Conservation (phyloP, 2,113 vertebrate genomes). For the Neodontobutis hainanensis region DNA sequence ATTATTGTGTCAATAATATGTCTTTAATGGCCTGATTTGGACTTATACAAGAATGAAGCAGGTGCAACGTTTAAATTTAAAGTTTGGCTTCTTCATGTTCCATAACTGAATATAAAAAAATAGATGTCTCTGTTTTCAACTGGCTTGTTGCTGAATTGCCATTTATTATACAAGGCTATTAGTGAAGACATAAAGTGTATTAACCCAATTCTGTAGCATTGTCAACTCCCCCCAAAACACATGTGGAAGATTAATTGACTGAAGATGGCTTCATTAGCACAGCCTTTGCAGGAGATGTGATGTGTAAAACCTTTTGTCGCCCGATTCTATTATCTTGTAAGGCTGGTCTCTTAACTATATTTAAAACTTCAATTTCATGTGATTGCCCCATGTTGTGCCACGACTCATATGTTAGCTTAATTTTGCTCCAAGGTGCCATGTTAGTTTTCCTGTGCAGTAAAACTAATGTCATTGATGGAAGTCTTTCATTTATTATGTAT, state of each 20-base stretch:
- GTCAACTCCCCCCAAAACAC: conserved; percentile 22
- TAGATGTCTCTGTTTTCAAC: conserved; percentile 1
- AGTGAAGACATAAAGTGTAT: conserved; percentile 6
- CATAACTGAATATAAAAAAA: too few relatives aligned
- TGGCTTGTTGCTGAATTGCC: conserved; percentile 8
- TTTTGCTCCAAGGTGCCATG: neutral
- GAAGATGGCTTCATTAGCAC: conserved; percentile 20
- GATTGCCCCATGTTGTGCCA: too few relatives aligned
- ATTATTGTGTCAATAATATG: conserved; percentile 33
- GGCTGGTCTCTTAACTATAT: too few relatives aligned
- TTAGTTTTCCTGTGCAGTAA: neutral
- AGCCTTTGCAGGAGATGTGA: conserved; percentile 1
- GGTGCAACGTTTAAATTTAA: conserved; percentile 23
- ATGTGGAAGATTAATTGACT: conserved; percentile 30
- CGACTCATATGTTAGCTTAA: neutral
- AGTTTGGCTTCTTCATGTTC: neutral
- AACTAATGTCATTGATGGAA: conserved; percentile 9
- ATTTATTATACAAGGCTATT: conserved; percentile 18
- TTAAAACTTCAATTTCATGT: neutral
- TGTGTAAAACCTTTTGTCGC: conserved; percentile 2
- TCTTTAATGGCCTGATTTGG: conserved; percentile 24
- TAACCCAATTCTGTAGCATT: neutral
- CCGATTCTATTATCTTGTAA: too few relatives aligned
- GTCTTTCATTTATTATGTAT: neutral
- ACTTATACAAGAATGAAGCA: conserved; percentile 47